Evolutionary conservation across 2,888 invertebrate genomes (phyloP), one percentile per base, ranked within the genome.

Genomic region (Diplazon laetatorius): DNA sequence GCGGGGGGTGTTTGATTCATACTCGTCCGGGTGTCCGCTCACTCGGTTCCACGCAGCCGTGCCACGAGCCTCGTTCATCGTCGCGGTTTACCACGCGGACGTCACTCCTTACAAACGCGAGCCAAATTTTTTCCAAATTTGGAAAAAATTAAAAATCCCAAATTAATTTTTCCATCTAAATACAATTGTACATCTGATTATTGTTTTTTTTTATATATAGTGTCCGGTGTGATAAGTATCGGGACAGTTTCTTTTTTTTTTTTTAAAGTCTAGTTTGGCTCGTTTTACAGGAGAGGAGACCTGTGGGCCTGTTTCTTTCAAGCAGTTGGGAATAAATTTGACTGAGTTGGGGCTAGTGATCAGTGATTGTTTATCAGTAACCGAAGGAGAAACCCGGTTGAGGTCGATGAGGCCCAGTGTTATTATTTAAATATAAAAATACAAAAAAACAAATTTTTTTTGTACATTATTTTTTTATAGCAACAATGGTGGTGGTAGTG

Each of bases 1-100:
- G n/a, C n/a, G n/a, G n/a, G n/a, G n/a, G n/a, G n/a, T n/a, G n/a
- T 85, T 87, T 30, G 87, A 87, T 87, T 88, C 87, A 86, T 72
- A 59, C 84, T 74, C 86, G 82, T 63, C 65, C 62, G 59, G 76
- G 76, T 55, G 44, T 50, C 68, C 82, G 82, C 82, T 85, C 86
- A 87, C 85, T 88, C 85, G 82, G 87, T 82, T 86, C 82, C 81
- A 83, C 84, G 87, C 87, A 85, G 85, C 82, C 88, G 86, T 84
- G 79, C 83, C 83, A 83, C 82, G 84, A 82, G 82, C 83, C 82
- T 86, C 83, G 83, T 84, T 59, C 44, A 12, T 65, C 52, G 69
- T 69, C 72, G 69, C 59, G 73, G 65, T 30, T 39, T 18, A 39
- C 48, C 16, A 44, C n/a, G 42, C 20, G 9, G 6, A n/a, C 37